Conservation (phyloP, 2,797 vertebrate species). For the Anguilla anguilla region DNA sequence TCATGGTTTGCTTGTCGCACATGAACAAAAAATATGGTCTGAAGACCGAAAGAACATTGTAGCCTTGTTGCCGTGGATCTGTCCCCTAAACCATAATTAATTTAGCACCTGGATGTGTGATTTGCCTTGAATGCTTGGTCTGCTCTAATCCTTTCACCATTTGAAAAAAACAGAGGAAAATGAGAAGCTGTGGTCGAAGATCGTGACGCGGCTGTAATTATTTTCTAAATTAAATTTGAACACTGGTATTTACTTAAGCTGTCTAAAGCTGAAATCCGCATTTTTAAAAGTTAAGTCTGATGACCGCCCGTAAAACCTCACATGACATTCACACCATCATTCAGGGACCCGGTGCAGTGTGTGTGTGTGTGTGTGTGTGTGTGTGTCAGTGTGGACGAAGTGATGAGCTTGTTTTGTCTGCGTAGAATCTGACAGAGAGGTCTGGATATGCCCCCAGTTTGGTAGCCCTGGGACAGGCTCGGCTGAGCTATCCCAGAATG, state of each 20-base stretch:
- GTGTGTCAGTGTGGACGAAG: neutral
- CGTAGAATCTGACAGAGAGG: slow-evolving; percentile 26
- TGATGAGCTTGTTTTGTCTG: neutral
- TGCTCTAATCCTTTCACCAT: slow-evolving; percentile 5
- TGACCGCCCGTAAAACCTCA: neutral
- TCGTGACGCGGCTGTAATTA: slow-evolving; percentile 22
- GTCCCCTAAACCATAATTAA: slow-evolving; percentile 8
- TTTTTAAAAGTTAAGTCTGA: slow-evolving; percentile 15
- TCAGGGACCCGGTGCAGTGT: neutral
- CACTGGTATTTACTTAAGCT: slow-evolving; percentile 38
- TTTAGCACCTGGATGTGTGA: slow-evolving; percentile 17
- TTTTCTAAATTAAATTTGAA: slow-evolving; percentile 34
- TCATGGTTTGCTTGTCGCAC: neutral
- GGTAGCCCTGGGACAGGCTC: neutral
- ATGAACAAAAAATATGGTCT: neutral
- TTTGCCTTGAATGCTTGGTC: neutral
- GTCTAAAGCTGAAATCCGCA: slow-evolving; percentile 28
- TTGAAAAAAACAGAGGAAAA: neutral
- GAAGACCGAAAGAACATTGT: neutral
- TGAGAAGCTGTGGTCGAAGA: neutral
- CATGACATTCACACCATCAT: neutral
- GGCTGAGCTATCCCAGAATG: neutral
- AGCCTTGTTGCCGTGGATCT: neutral
- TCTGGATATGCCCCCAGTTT: neutral
- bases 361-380: slow-evolving; percentile 35